phyloP scores from a whole-genome alignment of 2,113 vertebrate species.

The Oostethus manadensis region DNA sequence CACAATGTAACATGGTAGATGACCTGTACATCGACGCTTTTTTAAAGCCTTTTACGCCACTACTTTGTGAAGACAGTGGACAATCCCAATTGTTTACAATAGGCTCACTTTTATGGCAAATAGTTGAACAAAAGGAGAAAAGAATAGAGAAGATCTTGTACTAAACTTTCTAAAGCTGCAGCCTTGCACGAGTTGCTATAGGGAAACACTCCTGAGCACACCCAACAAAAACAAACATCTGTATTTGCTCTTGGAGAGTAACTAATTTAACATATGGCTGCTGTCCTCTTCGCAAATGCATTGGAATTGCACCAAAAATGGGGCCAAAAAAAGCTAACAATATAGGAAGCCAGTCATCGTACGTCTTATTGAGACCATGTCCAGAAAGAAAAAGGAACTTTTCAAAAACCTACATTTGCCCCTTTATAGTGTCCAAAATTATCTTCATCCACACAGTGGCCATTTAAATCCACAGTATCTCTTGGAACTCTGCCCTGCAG shows the following conservation, averaged over 20 bases:
- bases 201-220: not conserved
- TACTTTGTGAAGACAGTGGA: conserved; percentile 17
- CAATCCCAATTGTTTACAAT: conserved; percentile 10
- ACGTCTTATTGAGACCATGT: not conserved
- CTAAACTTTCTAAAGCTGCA: not conserved
- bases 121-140: conserved; percentile 26
- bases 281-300: not conserved
- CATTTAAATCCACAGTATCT: no score
- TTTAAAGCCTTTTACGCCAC: conserved; percentile 9
- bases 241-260: not conserved
- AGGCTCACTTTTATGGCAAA: conserved; percentile 41
- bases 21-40: no score
- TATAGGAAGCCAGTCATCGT: not conserved
- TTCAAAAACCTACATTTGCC: no score
- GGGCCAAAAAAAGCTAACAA: not conserved
- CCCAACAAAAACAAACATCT: not conserved
- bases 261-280: not conserved
- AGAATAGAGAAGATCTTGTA: conserved; percentile 14
- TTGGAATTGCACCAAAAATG: not conserved
- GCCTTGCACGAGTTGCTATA: not conserved
- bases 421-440: no score
- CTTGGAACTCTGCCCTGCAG: no score
- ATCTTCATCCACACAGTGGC: no score
- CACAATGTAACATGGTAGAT: not conserved
- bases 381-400: no score